Evolutionary conservation across 2,888 invertebrate species (phyloP), one percentile per base, ranked within the genome.

Genomic region (Plusia festucae): DNA sequence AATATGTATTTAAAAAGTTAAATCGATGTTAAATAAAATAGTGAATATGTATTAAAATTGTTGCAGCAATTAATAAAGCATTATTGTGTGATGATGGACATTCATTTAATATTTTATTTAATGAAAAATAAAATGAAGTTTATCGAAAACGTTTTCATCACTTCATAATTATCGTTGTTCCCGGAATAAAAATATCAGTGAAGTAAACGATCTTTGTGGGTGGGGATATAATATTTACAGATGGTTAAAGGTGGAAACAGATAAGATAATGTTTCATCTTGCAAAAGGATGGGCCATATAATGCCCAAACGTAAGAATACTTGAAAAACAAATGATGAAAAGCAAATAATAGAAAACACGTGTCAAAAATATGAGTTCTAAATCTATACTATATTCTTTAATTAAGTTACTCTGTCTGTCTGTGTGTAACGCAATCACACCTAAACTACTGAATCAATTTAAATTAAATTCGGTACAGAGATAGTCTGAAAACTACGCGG

Each of bases 31-130:
- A 75, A n/a, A 70, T 68, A 22, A 77, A 56, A 70, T 77, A 81
- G 76, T 78, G n/a, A 40, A 40, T 40, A 82, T 81, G 77, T 79
- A 77, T 71, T 76, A 71, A n/a, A 66, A 68, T 76, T 83, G 82
- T 85, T 85, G 73, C 78, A 80, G 74, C 81, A 79, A 71, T 62
- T 60, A 82, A 82, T 85, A 85, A 73, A 76, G 78, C 74, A 80
- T 82, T 73, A 81, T 77, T 81, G 70, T 84, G 65, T 83, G 81
- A 78, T 67, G 71, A 78, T 76, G 75, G 74, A 70, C 55, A 69
- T 70, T 73, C 68, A 79, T 73, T 81, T 82, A 67, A 77, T 71
- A 79, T 81, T 82, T 79, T 70, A 73, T 76, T 81, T 73, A 65
- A 56, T 49, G 27, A 61, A 68, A 68, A 75, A 78, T 79, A 72